These are phyloP conservation scores for Caenorhabditis virilis DNA, from an alignment of 2,888 invertebrate genomes.

Conservation along the genomic window DNA sequence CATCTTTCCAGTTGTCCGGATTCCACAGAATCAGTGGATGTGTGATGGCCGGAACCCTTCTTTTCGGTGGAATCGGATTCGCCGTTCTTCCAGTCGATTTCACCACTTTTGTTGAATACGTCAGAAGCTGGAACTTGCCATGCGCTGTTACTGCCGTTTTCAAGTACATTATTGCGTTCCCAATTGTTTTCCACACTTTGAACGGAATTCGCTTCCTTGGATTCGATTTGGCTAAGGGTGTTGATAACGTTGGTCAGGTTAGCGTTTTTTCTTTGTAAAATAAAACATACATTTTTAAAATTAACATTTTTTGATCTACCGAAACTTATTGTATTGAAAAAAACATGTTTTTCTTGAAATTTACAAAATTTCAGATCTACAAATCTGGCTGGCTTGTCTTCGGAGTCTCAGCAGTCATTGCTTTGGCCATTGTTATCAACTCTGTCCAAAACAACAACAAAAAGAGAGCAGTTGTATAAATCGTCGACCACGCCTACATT, in stretches of 20 bases:
- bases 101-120: slow-evolving; percentile 62
- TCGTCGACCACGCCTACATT: slow-evolving; percentile 4
- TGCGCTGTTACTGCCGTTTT: slow-evolving; percentile 57
- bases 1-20: slow-evolving; percentile 54
- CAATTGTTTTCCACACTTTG: slow-evolving; percentile 67
- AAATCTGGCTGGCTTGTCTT: slow-evolving; percentile 66
- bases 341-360: neutral
- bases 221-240: slow-evolving; percentile 66
- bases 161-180: slow-evolving; percentile 68
- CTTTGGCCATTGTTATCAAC: slow-evolving; percentile 57
- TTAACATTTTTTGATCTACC: neutral
- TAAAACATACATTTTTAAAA: neutral
- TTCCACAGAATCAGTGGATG: slow-evolving; percentile 65
- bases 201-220: slow-evolving; percentile 68
- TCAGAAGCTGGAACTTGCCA: slow-evolving; percentile 61
- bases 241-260: slow-evolving; percentile 48
- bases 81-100: slow-evolving; percentile 65
- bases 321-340: neutral
- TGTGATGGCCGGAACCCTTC: slow-evolving; percentile 66
- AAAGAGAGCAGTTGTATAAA: slow-evolving; percentile 37
- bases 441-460: slow-evolving; percentile 40
- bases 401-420: slow-evolving; percentile 59
- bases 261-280: neutral
- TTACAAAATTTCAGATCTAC: slow-evolving; percentile 49
- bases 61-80: slow-evolving; percentile 64